A percentile compares a stretch with the other conserved stretches of the same genome.
phyloP scores from a whole-genome alignment of 2,888 invertebrate genomes.

The Caenorhabditis wallacei region DNA sequence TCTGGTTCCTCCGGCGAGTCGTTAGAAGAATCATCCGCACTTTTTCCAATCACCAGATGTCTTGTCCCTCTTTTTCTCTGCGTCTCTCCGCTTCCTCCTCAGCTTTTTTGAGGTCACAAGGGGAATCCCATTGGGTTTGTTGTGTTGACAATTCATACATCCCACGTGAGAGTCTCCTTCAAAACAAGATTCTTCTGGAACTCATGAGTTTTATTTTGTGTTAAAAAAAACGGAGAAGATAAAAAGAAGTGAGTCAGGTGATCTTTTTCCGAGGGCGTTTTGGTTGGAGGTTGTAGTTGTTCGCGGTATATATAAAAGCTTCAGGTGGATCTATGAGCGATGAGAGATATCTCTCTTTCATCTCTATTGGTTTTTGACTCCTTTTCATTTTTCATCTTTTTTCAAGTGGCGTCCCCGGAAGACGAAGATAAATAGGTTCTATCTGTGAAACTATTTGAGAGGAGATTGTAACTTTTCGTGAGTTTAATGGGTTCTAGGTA shows the following conservation, averaged over 20 bases:
- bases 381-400: neutral
- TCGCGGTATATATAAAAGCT: conserved; percentile 3
- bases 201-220: conserved; percentile 3
- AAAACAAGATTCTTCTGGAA: conserved; percentile 6
- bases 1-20: neutral
- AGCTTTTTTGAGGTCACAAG: conserved; percentile 3
- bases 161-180: neutral
- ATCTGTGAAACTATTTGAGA: neutral
- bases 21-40: conserved; percentile 6
- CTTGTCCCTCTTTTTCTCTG: neutral
- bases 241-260: neutral
- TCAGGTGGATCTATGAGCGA: neutral
- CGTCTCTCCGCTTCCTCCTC: neutral
- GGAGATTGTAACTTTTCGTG: neutral
- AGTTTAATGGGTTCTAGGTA: no score
- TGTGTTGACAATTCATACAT: neutral
- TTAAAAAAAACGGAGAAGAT: neutral
- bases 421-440: conserved; percentile 5
- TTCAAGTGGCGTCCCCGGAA: neutral
- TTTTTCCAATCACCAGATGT: conserved; percentile 10
- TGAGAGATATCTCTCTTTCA: neutral
- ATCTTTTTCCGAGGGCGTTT: conserved; percentile 7
- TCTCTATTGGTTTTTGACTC: neutral
- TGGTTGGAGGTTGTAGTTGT: neutral
- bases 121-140: neutral